A percentile compares a stretch with the other conserved stretches of the same genome.
phyloP scores from a whole-genome alignment of 2,113 vertebrate genomes.

The Seriola aureovittata region DNA sequence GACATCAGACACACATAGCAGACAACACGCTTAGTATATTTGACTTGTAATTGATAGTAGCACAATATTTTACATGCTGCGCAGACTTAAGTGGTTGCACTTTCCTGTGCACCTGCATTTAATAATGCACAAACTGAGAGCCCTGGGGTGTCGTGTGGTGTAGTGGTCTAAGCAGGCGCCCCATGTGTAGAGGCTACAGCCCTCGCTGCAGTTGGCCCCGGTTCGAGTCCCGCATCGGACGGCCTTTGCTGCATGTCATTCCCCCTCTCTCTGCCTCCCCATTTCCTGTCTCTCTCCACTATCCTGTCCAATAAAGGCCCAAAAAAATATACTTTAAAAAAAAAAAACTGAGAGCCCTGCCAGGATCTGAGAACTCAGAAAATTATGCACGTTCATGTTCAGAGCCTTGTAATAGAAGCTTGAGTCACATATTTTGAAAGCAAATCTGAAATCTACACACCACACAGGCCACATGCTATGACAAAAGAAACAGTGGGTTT shows the following conservation, averaged over 20 bases:
- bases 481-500: background rate
- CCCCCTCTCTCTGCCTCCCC: too few species aligned
- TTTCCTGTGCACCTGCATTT: slow-evolving; percentile 1
- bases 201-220: too few species aligned
- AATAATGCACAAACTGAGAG: background rate
- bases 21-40: background rate
- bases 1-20: background rate
- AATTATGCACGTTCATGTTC: slow-evolving; percentile 5
- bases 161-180: too few species aligned
- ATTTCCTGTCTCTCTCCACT: too few species aligned
- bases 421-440: background rate
- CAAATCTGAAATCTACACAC: background rate
- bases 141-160: too few species aligned
- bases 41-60: background rate
- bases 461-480: background rate
- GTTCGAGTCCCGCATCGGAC: too few species aligned
- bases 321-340: too few species aligned
- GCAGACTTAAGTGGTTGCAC: background rate
- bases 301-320: too few species aligned
- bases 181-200: too few species aligned
- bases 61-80: background rate
- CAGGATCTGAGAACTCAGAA: slow-evolving; percentile 2
- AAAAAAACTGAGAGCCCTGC: background rate
- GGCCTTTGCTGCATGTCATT: too few species aligned
- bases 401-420: background rate